A percentile compares a stretch with the other conserved stretches of the same genome.
Evolutionary conservation across 2,888 invertebrate genomes (phyloP).

Genomic region (Hydrotaea cyrtoneurina): DNA sequence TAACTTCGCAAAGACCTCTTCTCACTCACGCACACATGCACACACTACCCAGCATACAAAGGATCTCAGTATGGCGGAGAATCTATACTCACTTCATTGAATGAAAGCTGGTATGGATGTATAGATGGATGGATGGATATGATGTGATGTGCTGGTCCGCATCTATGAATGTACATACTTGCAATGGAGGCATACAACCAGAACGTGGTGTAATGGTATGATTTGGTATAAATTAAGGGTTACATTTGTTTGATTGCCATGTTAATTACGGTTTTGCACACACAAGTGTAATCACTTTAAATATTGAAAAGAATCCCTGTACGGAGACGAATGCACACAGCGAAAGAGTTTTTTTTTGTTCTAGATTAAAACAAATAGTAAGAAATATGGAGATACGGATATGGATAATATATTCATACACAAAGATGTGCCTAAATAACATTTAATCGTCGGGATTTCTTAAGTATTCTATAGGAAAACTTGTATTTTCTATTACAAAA

Average conservation of each 20-base stretch:
- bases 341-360: neutral
- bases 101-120: neutral
- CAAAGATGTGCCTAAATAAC: neutral
- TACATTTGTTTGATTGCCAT: slow-evolving; percentile 75
- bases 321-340: neutral
- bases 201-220: slow-evolving; percentile 51
- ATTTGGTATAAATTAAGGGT: slow-evolving; percentile 60
- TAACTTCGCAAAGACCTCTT: slow-evolving; percentile 32
- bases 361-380: slow-evolving; percentile 18
- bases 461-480: no score
- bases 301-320: slow-evolving; percentile 47
- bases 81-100: neutral
- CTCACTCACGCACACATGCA: neutral
- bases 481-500: no score
- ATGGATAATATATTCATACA: no score
- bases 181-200: slow-evolving; percentile 49
- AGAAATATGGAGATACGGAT: neutral
- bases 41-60: neutral
- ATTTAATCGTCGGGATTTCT: no score
- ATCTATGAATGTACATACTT: no score
- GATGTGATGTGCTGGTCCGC: no score
- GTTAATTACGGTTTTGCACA: slow-evolving; percentile 75
- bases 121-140: no score
- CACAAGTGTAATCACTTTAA: slow-evolving; percentile 63
- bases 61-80: neutral